Percentiles rank a stretch among this genome's conserved stretches.
These are phyloP conservation scores for Euphydryas editha DNA, from an alignment of 2,888 invertebrate species.

Conservation along the genomic window DNA sequence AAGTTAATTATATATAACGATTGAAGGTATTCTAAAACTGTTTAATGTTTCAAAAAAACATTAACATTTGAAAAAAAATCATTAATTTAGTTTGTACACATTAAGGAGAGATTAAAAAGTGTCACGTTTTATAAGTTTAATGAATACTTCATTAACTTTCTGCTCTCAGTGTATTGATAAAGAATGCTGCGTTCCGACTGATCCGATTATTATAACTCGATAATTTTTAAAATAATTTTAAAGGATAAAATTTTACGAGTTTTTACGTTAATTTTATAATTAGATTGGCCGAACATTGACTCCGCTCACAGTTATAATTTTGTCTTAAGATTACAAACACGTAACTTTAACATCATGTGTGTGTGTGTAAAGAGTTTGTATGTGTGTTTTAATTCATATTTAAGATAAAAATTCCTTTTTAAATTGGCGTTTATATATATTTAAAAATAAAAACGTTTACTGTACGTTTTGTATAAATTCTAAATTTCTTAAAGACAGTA, in stretches of 20 bases:
- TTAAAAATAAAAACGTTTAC: no score
- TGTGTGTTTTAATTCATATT: no score
- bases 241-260: constrained; percentile 8
- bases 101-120: not conserved
- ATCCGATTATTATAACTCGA: not conserved
- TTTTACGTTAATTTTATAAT: not conserved
- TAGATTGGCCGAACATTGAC: constrained; percentile 9
- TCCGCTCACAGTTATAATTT: constrained; percentile 1
- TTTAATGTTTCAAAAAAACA: no score
- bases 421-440: no score
- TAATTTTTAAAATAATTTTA: not conserved
- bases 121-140: not conserved
- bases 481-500: no score
- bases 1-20: no score
- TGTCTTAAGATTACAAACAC: not conserved
- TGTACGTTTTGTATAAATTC: no score
- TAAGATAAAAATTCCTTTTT: no score
- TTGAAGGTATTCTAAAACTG: no score
- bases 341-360: not conserved
- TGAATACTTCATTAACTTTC: not conserved
- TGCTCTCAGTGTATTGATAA: not conserved
- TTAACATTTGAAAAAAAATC: no score
- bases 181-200: not conserved
- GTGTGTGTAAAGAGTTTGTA: not conserved
- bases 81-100: no score